These are phyloP conservation scores for Morelia viridis DNA, from an alignment of 2,797 vertebrate species.

Conservation along the genomic window DNA sequence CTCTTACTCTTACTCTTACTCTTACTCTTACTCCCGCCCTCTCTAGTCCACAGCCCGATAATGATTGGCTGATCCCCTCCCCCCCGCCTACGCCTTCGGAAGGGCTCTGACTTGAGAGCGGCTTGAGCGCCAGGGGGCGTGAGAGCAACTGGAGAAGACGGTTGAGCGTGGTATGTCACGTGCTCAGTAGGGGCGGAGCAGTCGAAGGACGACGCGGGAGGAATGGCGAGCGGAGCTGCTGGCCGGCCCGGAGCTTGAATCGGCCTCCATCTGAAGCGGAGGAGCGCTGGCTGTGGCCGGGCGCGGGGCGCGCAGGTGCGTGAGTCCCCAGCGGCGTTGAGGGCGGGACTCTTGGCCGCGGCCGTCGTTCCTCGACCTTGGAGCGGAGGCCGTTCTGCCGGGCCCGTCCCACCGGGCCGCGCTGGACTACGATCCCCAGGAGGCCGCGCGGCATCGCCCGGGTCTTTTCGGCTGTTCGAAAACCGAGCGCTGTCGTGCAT, in stretches of 20 bases:
- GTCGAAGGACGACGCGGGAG: not conserved
- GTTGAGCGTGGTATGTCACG: not conserved
- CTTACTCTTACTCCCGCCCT: not conserved
- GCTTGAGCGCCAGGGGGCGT: not conserved
- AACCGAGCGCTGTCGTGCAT: no score
- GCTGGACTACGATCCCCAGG: not conserved
- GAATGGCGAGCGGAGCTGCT: accelerated
- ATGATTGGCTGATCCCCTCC: not conserved
- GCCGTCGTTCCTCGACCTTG: not conserved
- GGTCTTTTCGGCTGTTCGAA: no score
- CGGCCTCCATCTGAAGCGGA: not conserved
- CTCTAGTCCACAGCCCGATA: no score
- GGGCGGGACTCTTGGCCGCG: accelerated
- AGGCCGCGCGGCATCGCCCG: not conserved
- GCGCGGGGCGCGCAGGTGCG: not conserved
- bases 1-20: no score
- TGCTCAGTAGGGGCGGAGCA: not conserved
- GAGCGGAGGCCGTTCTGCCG: not conserved
- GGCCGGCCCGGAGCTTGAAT: accelerated
- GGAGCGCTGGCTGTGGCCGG: not conserved
- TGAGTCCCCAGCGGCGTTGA: accelerated
- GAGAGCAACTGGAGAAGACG: not conserved
- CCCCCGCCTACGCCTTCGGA: no score
- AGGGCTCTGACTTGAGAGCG: no score
- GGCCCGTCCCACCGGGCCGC: accelerated